Conservation (phyloP, 2,888 invertebrate genomes). For the Saturnia pavonia region DNA sequence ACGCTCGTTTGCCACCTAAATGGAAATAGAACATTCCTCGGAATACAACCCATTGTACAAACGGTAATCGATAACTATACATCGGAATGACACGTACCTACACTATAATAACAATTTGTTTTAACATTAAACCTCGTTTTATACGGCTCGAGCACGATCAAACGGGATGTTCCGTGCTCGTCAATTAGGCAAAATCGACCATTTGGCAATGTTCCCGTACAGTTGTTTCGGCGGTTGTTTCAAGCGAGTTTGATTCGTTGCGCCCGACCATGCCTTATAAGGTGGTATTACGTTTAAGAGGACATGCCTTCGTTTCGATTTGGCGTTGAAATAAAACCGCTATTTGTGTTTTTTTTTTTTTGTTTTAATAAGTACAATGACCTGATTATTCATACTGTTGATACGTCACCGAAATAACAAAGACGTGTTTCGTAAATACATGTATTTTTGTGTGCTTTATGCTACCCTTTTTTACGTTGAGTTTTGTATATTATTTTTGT, state of each 20-base stretch:
- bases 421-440: neutral
- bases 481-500: neutral
- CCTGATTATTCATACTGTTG: constrained; percentile 4
- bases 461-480: neutral
- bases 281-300: constrained; percentile 47
- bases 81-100: constrained; percentile 31
- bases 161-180: constrained; percentile 66
- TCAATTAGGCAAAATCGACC: constrained; percentile 74
- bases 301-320: constrained; percentile 9
- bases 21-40: too few relatives aligned
- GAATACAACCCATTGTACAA: too few relatives aligned
- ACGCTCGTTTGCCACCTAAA: too few relatives aligned
- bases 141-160: constrained; percentile 66
- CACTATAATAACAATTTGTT: constrained; percentile 27
- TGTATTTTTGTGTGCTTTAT: neutral
- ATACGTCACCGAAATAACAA: constrained; percentile 10
- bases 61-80: constrained; percentile 15
- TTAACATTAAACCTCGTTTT: constrained; percentile 46
- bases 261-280: constrained; percentile 53
- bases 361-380: neutral
- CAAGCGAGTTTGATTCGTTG: constrained; percentile 50
- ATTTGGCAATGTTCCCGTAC: constrained; percentile 74
- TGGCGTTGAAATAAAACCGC: neutral
- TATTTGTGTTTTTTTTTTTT: neutral
- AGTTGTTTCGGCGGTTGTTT: constrained; percentile 61